Conservation (phyloP, 2,113 vertebrate genomes). For the Dasyornis broadbenti region DNA sequence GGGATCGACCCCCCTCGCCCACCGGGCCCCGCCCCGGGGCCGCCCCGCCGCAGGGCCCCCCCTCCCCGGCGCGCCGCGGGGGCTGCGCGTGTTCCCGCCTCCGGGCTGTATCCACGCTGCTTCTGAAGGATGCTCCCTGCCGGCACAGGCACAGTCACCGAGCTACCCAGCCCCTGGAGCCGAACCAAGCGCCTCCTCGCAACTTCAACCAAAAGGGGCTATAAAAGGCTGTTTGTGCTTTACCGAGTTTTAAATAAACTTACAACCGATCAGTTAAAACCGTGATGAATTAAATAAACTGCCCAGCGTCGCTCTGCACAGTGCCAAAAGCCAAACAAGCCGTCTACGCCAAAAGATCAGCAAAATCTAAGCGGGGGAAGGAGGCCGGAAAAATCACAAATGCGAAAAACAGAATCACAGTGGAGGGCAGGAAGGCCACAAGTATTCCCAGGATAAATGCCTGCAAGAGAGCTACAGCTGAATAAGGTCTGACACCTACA, state of each 20-base stretch:
- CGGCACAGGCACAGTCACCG: fast-evolving
- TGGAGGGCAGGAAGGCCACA: fast-evolving
- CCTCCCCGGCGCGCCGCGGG: background rate
- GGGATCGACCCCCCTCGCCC: background rate
- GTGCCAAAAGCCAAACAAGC: background rate
- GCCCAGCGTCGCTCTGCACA: fast-evolving
- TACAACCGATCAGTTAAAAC: too few relatives aligned
- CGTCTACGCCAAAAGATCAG: background rate
- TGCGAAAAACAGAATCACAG: fast-evolving
- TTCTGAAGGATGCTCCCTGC: background rate
- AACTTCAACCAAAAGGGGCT: fast-evolving
- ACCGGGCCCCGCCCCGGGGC: background rate
- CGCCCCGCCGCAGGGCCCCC: background rate
- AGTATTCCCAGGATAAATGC: fast-evolving
- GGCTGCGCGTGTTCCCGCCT: background rate
- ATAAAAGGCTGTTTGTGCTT: background rate
- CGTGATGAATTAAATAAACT: background rate
- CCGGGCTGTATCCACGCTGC: background rate
- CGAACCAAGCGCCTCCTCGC: fast-evolving
- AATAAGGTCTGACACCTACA: fast-evolving
- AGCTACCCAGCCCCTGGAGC: fast-evolving
- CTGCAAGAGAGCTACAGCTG: background rate
- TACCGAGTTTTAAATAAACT: background rate
- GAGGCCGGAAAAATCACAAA: background rate
- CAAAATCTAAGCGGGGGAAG: background rate